Evolutionary conservation across 2,797 vertebrate species (phyloP), one percentile per base, ranked within the genome.

Genomic region (Phaenicophaeus curvirostris): DNA sequence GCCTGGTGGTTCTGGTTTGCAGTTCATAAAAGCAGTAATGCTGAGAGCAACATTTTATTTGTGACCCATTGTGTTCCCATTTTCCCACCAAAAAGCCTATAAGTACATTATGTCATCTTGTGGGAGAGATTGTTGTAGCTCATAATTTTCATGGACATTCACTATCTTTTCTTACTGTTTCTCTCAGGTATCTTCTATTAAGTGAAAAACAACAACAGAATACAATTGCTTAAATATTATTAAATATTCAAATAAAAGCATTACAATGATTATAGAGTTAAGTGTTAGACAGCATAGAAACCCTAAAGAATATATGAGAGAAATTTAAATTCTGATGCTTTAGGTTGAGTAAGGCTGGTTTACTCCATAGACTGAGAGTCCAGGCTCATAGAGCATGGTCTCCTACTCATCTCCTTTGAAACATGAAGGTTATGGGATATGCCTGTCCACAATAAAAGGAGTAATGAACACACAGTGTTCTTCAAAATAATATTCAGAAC

Each of bases 1-100:
- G 15, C 41, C 89, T 89, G 75, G 75, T 94, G 72, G 85, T 93
- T 93, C 87, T 92, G 82, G 33, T 93, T 91, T 93, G 82, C 93
- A 93, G 89, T 65, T 91, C 85, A 89, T 95, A 72, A 95, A 89
- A 87, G 44, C 30, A 89, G 57, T 61, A 87, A 85, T 2, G 11
- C 85, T 77, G 50, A 85, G 20, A 89, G 57, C 21, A 85, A 68
- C 54, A 15, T 83, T 92, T 85, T 80, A 74, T 83, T 85, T 92
- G 68, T 65, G 54, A 89, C 13, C 68, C 62, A 44, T 13, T 85
- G 15, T 50, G 9, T 77, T 92, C 31, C 41, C 35, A 21, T 85
- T 87, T 91, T 91, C 87, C 68, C 68, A 71, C 17, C 15, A 94
- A 83, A 93, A 93, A 42, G 21, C 25, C 50, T 68, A 61, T 74